These are phyloP conservation scores for Euwallacea similis DNA, from an alignment of 1,140 invertebrate genomes.

Conservation along the genomic window DNA sequence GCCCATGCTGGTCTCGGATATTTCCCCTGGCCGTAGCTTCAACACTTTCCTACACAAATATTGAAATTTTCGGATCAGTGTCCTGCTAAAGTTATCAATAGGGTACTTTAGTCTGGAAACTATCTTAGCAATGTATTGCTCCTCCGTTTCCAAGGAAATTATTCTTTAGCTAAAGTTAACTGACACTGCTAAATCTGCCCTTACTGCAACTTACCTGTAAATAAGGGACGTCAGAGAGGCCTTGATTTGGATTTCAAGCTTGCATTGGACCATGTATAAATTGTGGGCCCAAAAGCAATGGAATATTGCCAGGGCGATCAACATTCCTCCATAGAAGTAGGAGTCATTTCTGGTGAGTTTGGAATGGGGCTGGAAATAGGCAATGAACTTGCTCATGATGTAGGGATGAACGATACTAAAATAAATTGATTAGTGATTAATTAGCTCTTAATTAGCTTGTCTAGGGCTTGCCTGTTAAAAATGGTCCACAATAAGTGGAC, in stretches of 20 bases:
- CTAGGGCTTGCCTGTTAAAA: constrained; percentile 31
- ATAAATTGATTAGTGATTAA: background rate
- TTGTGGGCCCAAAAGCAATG: constrained; percentile 75
- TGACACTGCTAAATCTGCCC: too few relatives aligned
- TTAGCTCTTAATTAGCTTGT: background rate
- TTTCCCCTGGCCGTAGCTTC: constrained; percentile 62
- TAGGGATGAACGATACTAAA: constrained; percentile 41
- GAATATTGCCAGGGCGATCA: constrained; percentile 67
- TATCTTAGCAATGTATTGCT: too few relatives aligned
- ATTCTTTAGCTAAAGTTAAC: background rate
- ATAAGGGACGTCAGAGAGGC: constrained; percentile 77
- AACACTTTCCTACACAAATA: constrained; percentile 75
- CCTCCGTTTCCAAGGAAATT: background rate
- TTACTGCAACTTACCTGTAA: constrained; percentile 69
- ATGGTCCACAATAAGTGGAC: constrained; percentile 35
- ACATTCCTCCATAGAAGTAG: constrained; percentile 68
- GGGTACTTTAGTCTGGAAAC: too few relatives aligned
- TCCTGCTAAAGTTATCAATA: too few relatives aligned
- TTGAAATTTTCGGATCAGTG: background rate
- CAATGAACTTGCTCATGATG: constrained; percentile 37
- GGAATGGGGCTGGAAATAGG: constrained; percentile 32
- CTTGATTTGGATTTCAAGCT: constrained; percentile 72
- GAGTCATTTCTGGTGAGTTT: constrained; percentile 55
- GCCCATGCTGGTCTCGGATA: constrained; percentile 73
- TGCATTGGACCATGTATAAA: constrained; percentile 71